Conservation (phyloP, 1,140 invertebrate genomes). For the Aricia agestis region DNA sequence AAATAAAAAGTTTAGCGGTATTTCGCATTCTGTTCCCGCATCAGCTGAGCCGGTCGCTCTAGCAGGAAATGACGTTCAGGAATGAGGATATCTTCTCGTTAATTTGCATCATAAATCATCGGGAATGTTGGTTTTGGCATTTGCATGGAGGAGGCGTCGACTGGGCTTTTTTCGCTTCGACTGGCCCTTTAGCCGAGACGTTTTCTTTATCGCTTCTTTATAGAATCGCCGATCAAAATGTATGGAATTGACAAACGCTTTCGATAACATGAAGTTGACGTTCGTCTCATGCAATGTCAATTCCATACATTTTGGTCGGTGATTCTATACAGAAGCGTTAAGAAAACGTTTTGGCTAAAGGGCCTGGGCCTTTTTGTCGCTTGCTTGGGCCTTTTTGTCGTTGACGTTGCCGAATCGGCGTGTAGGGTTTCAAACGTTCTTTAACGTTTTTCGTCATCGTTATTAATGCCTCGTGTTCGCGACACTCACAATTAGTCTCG, state of each 20-base stretch:
- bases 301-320: no score
- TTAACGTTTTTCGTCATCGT: conserved; percentile 34
- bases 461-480: conserved; percentile 24
- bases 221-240: no score
- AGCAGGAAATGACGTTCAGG: conserved; percentile 71
- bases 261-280: no score
- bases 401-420: conserved; percentile 17
- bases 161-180: conserved; percentile 22
- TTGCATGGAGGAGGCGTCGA: conserved; percentile 41
- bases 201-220: conserved; percentile 30
- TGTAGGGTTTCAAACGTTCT: conserved; percentile 53
- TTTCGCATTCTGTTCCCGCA: conserved; percentile 33
- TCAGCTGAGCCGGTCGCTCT: conserved; percentile 57
- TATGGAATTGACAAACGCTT: no score
- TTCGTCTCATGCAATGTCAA: no score
- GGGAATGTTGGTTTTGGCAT: conserved; percentile 63
- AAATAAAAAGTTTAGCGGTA: not conserved
- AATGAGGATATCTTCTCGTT: conserved; percentile 75
- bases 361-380: no score
- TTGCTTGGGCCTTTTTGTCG: conserved; percentile 13
- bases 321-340: no score
- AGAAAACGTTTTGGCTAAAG: no score
- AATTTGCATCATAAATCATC: conserved; percentile 75
- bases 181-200: conserved; percentile 51
- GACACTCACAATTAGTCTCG: conserved; percentile 9